Evolutionary conservation across 2,888 invertebrate species (phyloP), one percentile per base, ranked within the genome.

Genomic region (Ligdia adustata): DNA sequence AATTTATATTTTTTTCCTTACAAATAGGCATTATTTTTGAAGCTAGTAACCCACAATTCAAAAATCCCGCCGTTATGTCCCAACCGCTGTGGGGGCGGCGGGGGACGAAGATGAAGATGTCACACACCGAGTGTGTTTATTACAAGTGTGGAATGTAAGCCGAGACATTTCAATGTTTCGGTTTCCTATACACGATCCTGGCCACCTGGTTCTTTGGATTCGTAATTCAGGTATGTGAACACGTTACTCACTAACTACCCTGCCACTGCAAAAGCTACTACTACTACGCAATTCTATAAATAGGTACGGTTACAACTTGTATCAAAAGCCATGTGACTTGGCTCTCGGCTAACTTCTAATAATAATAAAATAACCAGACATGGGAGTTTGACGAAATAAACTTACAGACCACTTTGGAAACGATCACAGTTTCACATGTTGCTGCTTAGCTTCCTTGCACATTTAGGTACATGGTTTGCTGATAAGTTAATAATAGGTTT

Each of bases 111-210:
- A 2, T 28, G 14, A 28, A 28, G 9, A 28, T 28, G 28, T 28
- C 28, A 2, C 13, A 13, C 14, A 28, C 28, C 12, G 13, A 28
- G 28, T 28, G 28, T 28, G 28, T 28, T 13, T 28, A 38, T 24
- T 15, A 40, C 40, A 40, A 40, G 12, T 40, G 40, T 40, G 14
- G 22, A 40, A 40, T 14, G 29, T 9, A 22, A 40, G 31, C 24
- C 18, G 24, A n/a, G 39, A 39, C 20, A 39, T 39, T 39, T 39
- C 39, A 29, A 39, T 39, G 39, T 39, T 39, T 20, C 40, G 40
- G 40, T 40, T 40, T 40, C 40, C 40, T 11, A 22, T 26, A 28
- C 28, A 28, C 14, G 4, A 33, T 26, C 22, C 11, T 32, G 28
- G 14, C 5, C 28, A 13, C 13, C 28, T 28, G 1, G 12, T 28